phyloP scores from a whole-genome alignment of 2,113 vertebrate genomes.

The Serilophus lunatus region DNA sequence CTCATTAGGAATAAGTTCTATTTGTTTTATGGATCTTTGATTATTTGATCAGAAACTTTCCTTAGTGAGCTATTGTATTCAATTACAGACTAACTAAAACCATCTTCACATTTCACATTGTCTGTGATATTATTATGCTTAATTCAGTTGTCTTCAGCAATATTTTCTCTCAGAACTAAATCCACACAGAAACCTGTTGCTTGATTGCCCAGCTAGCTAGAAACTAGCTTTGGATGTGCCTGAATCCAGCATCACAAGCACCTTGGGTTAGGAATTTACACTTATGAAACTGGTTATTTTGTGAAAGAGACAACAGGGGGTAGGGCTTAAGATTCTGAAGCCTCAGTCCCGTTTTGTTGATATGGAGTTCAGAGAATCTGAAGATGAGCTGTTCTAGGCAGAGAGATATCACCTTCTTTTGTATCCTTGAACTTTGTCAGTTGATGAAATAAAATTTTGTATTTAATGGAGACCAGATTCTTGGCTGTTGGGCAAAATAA shows the following conservation, averaged over 20 bases:
- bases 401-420: background rate
- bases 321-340: background rate
- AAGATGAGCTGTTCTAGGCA: background rate
- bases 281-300: background rate
- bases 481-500: background rate
- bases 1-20: background rate
- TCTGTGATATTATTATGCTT: background rate
- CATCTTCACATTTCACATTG: background rate
- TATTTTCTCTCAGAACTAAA: background rate
- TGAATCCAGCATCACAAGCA: background rate
- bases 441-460: background rate
- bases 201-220: background rate
- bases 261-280: background rate
- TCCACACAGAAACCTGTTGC: background rate
- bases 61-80: background rate
- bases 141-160: background rate
- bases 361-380: background rate
- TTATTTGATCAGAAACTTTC: background rate
- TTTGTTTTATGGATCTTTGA: background rate
- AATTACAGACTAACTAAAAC: background rate
- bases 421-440: background rate
- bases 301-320: background rate
- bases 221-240: background rate
- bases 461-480: background rate
- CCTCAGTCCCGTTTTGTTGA: background rate